Base-by-base conservation (phyloP, 92 coral and sea anemone species). In the Parazoanthus darwini region DNA sequence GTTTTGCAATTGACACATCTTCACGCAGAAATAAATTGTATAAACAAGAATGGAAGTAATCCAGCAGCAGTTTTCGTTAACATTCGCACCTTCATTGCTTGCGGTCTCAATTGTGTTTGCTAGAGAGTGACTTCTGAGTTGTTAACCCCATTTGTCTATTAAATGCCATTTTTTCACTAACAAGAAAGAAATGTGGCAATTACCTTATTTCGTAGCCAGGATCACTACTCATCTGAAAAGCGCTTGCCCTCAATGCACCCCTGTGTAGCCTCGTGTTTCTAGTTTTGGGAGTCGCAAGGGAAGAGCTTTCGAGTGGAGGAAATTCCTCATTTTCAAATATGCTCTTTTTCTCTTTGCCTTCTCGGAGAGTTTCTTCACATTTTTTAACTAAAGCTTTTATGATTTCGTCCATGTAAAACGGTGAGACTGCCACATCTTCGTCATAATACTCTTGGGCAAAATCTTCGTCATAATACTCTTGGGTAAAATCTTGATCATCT, bases 331-430 rank as follows among this genome's bases (percentile, higher is more conserved):
- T 93, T 14, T 42, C 29, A 68, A 88, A 82, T 54, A 90, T 38
- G 35, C 80, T 39, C 22, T 46, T 6, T 51, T 75, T 25, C 9
- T 63, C 58, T 10, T 77, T 82, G 36, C 82, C 89, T 13, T 83
- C 63, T 44, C 78, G 77, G 33, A 38, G 29, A 13, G 92, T 87
- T 82, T 86, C 92, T 73, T 91, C 89, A 89, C 91, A 93, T 18
- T 88, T 90, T 72, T n/a, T 67, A n/a, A 92, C 88, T 25, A 95
- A 89, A n/a, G 94, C 98, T 67, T 86, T 71, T 66, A 95, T 88
- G 66, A 95, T 95, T 87, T 88, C 92, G 78, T 95, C 98, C 82
- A 93, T 81, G 48, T 91, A 66, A 70, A 77, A 66, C 6, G 93
- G 94, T 14, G 74, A 87, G 18, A 93, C 94, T 13, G 94, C 79